Base-by-base conservation (phyloP, 2,113 vertebrate genomes). In the Dermatemys mawii region DNA sequence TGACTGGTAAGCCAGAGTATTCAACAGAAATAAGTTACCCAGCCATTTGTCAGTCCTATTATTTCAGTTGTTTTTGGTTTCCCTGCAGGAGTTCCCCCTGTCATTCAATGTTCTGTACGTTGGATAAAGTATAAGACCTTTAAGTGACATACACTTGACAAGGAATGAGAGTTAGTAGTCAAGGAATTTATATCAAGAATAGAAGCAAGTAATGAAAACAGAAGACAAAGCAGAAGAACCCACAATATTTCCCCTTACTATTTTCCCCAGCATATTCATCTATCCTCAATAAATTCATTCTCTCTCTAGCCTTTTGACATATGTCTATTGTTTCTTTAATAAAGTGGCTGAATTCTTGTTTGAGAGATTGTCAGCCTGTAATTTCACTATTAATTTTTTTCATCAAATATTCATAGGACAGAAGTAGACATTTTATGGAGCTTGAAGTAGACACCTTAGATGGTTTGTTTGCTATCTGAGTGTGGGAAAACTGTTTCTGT, bases 61-160 rank as follows among this genome's bases (percentile, higher is more conserved):
- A 35, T 35, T 90, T 97, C 70, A 93, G 50, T 38, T 91, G 24
- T 86, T 85, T 63, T 88, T 90, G 55, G 19, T 41, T 83, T 79
- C 35, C 16, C 17, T 14, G 3, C 75, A n/a, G 88, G 67, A 92
- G 12, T 95, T 93, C 32, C 8, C 4, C 87, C 35, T 93, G 90
- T 95, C 85, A 50, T 93, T 87, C 88, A 82, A 50, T 93, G 46
- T 89, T 95, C 93, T 92, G 76, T 81, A 91, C 82, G 89, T 82
- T 93, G 87, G 91, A 67, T 63, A 53, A 81, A 89, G 79, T 93
- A 81, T 70, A 91, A 87, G 80, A 55, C 88, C 91, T 93, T 91
- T 95, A 94, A 94, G 91, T 91, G 85, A 84, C 90, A 95, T 75
- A 46, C 78, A 70, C 91, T 95, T 93, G 94, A 88, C 92, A 89